Percentiles rank a stretch among this genome's conserved stretches.
Evolutionary conservation across 2,888 invertebrate species (phyloP).

Genomic region (Cataglyphis livida): DNA sequence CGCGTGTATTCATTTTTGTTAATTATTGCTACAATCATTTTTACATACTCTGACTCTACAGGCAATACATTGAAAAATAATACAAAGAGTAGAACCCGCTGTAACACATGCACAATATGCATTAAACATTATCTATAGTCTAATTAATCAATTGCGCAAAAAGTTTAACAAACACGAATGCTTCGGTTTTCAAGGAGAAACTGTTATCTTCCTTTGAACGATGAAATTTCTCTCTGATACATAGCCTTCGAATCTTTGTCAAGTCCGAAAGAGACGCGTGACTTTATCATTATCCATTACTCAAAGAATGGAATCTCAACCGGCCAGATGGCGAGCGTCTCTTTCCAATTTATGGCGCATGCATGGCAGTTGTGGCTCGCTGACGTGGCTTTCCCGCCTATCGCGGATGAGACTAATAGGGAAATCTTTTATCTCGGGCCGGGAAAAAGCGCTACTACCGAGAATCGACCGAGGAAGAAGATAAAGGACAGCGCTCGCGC

Average conservation of each 20-base stretch:
- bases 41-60: conserved; percentile 20
- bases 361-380: background rate
- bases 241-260: background rate
- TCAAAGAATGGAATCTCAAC: conserved; percentile 26
- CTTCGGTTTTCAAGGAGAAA: background rate
- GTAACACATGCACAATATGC: background rate
- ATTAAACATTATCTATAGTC: background rate
- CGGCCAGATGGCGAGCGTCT: conserved; percentile 41
- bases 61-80: background rate
- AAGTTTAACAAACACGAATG: background rate
- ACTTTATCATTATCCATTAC: conserved; percentile 36
- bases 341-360: conserved; percentile 32
- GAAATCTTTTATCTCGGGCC: conserved; percentile 28
- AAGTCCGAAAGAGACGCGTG: background rate
- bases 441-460: conserved; percentile 55
- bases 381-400: conserved; percentile 40
- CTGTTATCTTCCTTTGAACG: background rate
- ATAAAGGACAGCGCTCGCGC: conserved; percentile 60
- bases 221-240: background rate
- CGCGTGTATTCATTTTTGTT: conserved; percentile 70
- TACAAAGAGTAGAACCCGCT: background rate
- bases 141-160: background rate
- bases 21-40: conserved; percentile 66
- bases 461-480: conserved; percentile 68
- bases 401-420: conserved; percentile 59